A percentile compares a stretch with the other conserved stretches of the same genome.
Evolutionary conservation across 2,888 invertebrate species (phyloP).

Genomic region (Drosophila nigricruria): DNA sequence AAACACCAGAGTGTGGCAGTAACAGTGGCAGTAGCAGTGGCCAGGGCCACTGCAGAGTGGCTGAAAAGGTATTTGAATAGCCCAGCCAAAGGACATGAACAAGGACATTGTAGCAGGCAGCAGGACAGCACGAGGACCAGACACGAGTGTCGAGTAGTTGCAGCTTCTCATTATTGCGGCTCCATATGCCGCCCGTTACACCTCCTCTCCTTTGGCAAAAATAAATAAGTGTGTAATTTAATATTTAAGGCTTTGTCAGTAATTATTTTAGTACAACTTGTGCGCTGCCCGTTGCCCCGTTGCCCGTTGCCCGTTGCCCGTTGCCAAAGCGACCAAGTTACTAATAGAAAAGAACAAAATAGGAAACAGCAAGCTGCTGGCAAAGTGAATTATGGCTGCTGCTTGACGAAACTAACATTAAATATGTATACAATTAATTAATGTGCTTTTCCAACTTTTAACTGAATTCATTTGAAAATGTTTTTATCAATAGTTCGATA

Average conservation of each 20-base stretch:
- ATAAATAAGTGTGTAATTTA: conserved; percentile 80
- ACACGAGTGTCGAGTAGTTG: conserved; percentile 46
- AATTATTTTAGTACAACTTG: conserved; percentile 72
- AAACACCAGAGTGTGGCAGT: conserved; percentile 73
- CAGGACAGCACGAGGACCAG: conserved; percentile 34
- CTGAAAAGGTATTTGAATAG: conserved; percentile 69
- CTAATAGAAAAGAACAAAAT: conserved; percentile 13
- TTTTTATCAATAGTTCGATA: not conserved
- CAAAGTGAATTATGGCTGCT: conserved; percentile 2
- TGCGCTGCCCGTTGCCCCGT: conserved; percentile 26
- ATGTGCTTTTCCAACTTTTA: not conserved
- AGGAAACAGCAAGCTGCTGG: not conserved
- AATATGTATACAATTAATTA: conserved; percentile 4
- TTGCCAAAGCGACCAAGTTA: conserved; percentile 30
- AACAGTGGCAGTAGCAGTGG: conserved; percentile 10
- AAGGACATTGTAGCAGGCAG: conserved; percentile 62
- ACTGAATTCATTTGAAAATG: not conserved
- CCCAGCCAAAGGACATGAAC: conserved; percentile 54
- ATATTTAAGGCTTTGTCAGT: conserved; percentile 78
- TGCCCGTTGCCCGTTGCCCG: conserved; percentile 25
- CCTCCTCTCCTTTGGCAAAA: conserved; percentile 35
- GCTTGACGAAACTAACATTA: conserved; percentile 10
- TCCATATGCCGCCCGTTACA: not conserved
- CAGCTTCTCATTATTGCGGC: conserved; percentile 25
- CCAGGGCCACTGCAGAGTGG: conserved; percentile 23